These are phyloP conservation scores for Meandrina meandrites DNA, from an alignment of 92 coral and sea anemone genomes.

Conservation along the genomic window DNA sequence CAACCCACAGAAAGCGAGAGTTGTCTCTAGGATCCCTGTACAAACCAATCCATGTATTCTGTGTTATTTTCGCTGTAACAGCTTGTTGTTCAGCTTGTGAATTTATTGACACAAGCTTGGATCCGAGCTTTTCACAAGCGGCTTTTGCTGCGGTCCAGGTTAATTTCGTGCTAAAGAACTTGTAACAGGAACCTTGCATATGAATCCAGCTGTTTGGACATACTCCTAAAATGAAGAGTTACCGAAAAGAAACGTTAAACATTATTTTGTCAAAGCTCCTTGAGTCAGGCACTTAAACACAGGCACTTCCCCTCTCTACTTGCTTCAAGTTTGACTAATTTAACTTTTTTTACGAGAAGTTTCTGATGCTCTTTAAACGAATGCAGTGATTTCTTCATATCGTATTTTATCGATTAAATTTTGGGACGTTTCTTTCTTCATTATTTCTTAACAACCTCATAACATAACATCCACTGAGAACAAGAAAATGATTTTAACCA, in stretches of 20 bases:
- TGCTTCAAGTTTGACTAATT: no score
- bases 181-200: not conserved
- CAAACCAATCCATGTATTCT: not conserved
- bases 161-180: not conserved
- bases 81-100: not conserved
- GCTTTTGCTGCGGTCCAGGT: slow-evolving; percentile 4
- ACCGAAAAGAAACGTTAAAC: not conserved
- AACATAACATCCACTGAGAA: no score
- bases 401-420: no score
- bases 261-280: not conserved
- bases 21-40: slow-evolving; percentile 2
- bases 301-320: no score
- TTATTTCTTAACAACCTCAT: no score
- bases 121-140: slow-evolving; percentile 6
- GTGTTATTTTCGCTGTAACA: not conserved
- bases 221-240: not conserved
- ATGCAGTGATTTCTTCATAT: no score
- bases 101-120: not conserved
- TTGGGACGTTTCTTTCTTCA: no score
- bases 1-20: slow-evolving; percentile 16
- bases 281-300: not conserved
- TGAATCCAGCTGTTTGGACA: not conserved
- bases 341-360: no score
- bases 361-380: no score
- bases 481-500: no score